Conservation (phyloP, 2,888 invertebrate species). For the Linyphia triangularis region DNA sequence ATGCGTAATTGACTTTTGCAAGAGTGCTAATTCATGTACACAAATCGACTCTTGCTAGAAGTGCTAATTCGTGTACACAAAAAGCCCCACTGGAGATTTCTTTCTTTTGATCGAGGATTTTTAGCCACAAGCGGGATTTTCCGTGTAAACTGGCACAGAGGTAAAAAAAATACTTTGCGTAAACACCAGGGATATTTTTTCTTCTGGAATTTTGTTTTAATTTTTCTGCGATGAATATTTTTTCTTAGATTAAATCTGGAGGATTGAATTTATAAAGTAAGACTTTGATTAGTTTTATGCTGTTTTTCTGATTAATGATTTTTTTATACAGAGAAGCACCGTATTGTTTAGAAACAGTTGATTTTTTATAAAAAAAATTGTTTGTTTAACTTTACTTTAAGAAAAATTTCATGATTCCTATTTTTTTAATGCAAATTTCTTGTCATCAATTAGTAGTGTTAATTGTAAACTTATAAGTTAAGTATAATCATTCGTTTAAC, state of each 20-base stretch:
- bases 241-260: background rate
- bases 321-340: too few relatives aligned
- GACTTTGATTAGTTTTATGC: background rate
- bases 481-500: too few relatives aligned
- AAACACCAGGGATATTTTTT: background rate
- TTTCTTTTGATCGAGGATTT: background rate
- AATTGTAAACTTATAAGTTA: too few relatives aligned
- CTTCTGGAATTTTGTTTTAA: background rate
- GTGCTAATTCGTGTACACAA: slow-evolving; percentile 66
- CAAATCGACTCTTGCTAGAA: slow-evolving; percentile 55
- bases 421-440: too few relatives aligned
- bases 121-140: slow-evolving; percentile 12
- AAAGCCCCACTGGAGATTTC: slow-evolving; percentile 51
- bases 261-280: background rate
- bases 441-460: too few relatives aligned
- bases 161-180: background rate
- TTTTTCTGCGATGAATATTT: background rate
- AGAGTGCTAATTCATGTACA: slow-evolving; percentile 68
- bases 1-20: slow-evolving; percentile 57
- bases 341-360: too few relatives aligned
- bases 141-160: background rate
- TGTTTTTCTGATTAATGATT: background rate
- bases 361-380: too few relatives aligned
- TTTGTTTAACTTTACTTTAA: too few relatives aligned
- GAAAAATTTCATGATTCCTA: too few relatives aligned